Evolutionary conservation across 2,888 invertebrate genomes (phyloP).

Genomic region (Atethmia centrago): DNA sequence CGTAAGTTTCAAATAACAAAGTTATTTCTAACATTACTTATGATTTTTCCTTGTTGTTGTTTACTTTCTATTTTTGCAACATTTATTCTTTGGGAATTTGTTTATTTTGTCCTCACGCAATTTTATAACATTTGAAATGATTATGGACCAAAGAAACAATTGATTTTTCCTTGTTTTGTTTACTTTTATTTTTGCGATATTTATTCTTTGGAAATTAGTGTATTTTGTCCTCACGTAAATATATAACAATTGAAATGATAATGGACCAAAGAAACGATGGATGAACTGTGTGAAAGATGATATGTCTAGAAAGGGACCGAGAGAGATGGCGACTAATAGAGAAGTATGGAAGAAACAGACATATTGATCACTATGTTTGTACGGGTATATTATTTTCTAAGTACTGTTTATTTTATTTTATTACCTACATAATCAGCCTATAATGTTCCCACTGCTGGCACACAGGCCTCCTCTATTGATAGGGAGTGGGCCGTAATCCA

Average conservation of each 20-base stretch:
- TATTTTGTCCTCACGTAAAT: neutral
- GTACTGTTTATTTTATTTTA: no score
- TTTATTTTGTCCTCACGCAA: neutral
- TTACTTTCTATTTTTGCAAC: neutral
- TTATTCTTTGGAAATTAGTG: neutral
- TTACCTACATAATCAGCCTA: no score
- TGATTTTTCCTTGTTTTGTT: slow-evolving; percentile 13
- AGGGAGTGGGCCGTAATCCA: no score
- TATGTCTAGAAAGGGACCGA: no score
- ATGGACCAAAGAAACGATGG: neutral
- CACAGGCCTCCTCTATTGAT: no score
- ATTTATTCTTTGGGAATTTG: neutral
- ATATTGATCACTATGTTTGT: no score
- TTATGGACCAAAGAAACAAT: neutral
- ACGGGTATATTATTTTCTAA: no score
- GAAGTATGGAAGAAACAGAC: no score
- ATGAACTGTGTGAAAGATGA: no score
- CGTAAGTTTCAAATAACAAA: slow-evolving; percentile 41
- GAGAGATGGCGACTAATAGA: no score
- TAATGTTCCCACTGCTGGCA: no score
- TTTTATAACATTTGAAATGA: neutral
- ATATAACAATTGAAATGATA: neutral
- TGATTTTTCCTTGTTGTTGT: slow-evolving; percentile 17
- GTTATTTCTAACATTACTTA: slow-evolving; percentile 21
- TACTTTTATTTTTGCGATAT: neutral